A percentile compares a stretch with the other conserved stretches of the same genome.
These are phyloP conservation scores for Anniella stebbinsi DNA, from an alignment of 2,797 vertebrate genomes.

Conservation along the genomic window DNA sequence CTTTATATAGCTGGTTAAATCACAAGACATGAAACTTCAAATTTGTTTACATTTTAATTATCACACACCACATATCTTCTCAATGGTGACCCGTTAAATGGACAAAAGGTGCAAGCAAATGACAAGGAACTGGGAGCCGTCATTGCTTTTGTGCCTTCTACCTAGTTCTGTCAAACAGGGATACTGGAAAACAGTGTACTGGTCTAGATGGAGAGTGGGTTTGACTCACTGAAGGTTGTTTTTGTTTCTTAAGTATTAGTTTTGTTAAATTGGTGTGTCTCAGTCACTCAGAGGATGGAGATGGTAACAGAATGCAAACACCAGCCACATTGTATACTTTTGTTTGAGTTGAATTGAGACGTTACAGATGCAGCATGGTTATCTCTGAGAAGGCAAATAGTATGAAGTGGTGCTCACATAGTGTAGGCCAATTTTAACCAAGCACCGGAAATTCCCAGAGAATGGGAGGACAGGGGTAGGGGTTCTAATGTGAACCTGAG, in stretches of 20 bases:
- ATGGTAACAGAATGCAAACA: neutral
- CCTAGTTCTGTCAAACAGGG: neutral
- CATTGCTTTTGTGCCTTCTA: neutral
- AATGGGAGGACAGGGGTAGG: too few relatives aligned
- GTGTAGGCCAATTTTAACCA: neutral
- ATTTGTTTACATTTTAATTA: slow-evolving; percentile 49
- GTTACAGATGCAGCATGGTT: neutral
- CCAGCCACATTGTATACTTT: neutral
- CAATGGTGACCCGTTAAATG: slow-evolving; percentile 60
- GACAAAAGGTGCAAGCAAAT: neutral
- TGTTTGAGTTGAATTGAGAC: slow-evolving; percentile 46
- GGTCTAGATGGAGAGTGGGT: neutral
- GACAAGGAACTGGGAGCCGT: neutral
- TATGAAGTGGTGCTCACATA: neutral
- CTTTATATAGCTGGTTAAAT: slow-evolving; percentile 35
- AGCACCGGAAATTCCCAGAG: neutral
- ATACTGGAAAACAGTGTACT: neutral
- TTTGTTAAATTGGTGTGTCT: neutral
- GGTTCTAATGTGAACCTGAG: neutral
- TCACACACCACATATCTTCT: neutral
- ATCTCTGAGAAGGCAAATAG: neutral
- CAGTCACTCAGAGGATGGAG: neutral
- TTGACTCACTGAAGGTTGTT: neutral
- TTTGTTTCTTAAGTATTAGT: neutral
- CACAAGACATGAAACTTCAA: slow-evolving; percentile 51